Percentiles rank a stretch among this genome's conserved stretches.
Conservation (phyloP, 30 jellyfish, hydroid and myxozoan species). For the Morbakka virulenta region DNA sequence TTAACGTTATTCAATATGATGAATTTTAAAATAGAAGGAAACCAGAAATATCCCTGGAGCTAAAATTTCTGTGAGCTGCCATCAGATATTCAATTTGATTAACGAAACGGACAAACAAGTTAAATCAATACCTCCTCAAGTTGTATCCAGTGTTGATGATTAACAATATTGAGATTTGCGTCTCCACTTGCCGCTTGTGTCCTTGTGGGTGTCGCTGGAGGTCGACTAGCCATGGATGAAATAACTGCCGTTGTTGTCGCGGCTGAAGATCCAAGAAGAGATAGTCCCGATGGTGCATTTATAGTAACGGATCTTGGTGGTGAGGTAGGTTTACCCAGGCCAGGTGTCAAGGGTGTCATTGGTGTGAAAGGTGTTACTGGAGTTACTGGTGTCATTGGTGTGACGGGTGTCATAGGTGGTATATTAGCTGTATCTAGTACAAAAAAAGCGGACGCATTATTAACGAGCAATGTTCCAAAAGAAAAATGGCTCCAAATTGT, state of each 20-base stretch:
- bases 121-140: conserved; percentile 69
- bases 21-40: too few relatives aligned
- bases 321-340: conserved; percentile 62
- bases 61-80: too few relatives aligned
- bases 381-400: conserved; percentile 93
- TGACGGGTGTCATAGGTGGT: conserved; percentile 97
- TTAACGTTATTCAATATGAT: too few relatives aligned
- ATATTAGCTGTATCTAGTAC: too few relatives aligned
- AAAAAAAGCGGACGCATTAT: too few relatives aligned
- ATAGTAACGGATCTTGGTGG: conserved; percentile 84
- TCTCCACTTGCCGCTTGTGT: conserved; percentile 22
- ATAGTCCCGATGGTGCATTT: conserved; percentile 27
- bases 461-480: too few relatives aligned
- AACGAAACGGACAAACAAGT: too few relatives aligned
- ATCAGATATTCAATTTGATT: too few relatives aligned
- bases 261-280: conserved; percentile 15
- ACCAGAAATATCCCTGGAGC: too few relatives aligned
- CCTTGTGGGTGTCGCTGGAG: conserved; percentile 64
- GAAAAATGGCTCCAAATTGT: too few relatives aligned
- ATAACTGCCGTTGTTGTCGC: background rate
- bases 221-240: too few relatives aligned
- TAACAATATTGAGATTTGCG: conserved; percentile 35
- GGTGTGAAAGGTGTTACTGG: conserved; percentile 90
- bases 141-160: conserved; percentile 80
- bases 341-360: conserved; percentile 60